Percentiles rank a stretch among this genome's conserved stretches.
These are phyloP conservation scores for Pandion haliaetus DNA, from an alignment of 2,113 vertebrate genomes.

Conservation along the genomic window DNA sequence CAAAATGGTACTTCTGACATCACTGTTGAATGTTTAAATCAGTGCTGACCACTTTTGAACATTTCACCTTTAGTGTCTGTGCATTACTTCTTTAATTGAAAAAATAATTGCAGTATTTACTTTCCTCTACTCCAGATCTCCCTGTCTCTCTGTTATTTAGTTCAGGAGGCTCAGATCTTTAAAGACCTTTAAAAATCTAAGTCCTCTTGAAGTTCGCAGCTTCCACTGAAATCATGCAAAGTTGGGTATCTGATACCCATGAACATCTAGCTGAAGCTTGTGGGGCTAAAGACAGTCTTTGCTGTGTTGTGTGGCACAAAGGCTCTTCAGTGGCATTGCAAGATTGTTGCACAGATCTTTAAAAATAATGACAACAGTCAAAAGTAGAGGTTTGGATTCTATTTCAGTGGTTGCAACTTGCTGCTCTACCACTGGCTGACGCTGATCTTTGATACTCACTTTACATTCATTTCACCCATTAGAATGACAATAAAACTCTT, in stretches of 20 bases:
- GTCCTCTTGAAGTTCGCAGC: rapidly evolving
- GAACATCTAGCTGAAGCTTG: neutral
- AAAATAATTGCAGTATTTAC: neutral
- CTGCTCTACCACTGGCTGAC: neutral
- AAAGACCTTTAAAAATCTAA: neutral
- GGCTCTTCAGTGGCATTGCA: neutral
- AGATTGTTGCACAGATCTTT: neutral
- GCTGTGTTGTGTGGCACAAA: neutral
- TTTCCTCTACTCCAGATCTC: neutral
- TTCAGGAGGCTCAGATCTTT: neutral
- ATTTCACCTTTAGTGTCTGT: neutral
- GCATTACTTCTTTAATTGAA: neutral
- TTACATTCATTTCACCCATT: neutral
- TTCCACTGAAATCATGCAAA: neutral
- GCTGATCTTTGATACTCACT: neutral
- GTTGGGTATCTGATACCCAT: neutral
- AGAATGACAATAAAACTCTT: neutral
- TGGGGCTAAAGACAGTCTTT: neutral
- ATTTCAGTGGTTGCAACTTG: neutral
- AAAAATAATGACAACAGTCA: neutral
- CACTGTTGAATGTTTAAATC: neutral
- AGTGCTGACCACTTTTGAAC: neutral
- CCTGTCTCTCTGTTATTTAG: neutral
- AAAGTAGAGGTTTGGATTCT: neutral
- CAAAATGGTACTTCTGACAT: neutral